Base-by-base conservation (phyloP, 2,888 invertebrate genomes). In the Cerceris ruficornis region DNA sequence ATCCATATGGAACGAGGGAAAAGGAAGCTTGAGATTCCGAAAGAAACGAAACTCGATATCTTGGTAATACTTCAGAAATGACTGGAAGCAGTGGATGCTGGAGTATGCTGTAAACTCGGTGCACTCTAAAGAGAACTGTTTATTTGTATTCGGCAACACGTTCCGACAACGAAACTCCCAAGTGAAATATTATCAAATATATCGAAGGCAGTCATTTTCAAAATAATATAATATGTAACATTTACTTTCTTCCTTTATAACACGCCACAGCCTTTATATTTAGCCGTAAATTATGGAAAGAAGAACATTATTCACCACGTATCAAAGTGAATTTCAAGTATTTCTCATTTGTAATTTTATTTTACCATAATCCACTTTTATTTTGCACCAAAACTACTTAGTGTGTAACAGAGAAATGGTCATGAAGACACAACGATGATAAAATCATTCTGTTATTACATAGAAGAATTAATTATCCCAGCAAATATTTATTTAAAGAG, bases 1-100 rank as follows among this genome's bases (percentile, higher is more conserved):
- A 87, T 88, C 85, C 87, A 83, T 81, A 72, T 81, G 77, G 85
- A 82, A 69, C 54, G 64, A 42, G 58, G 50, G 52, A 46, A 43
- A 71, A 67, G 59, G 71, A 64, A 73, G 57, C 59, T 71, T 28
- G 73, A 77, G 72, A 77, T 77, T 75, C 75, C 39, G 68, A 59
- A 68, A 67, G 75, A 73, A 74, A 66, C 70, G 75, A 79, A 84
- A 84, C 70, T 69, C 74, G 81, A 83, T 80, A 81, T 74, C 77
- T 60, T 62, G 69, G 68, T 81, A 80, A 82, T 82, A 70, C 75
- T 66, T 73, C 14, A 58, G 69, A 69, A 82, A 80, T 80, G 57
- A 77, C 79, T 82, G 69, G 64, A 69, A 70, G 50, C 62, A 64
- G 70, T 76, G 67, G 65, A 66, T 71, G 54, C 39, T 50, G 50